Evolutionary conservation across 2,113 vertebrate species (phyloP).

Genomic region (Corythoichthys haematopterus): DNA sequence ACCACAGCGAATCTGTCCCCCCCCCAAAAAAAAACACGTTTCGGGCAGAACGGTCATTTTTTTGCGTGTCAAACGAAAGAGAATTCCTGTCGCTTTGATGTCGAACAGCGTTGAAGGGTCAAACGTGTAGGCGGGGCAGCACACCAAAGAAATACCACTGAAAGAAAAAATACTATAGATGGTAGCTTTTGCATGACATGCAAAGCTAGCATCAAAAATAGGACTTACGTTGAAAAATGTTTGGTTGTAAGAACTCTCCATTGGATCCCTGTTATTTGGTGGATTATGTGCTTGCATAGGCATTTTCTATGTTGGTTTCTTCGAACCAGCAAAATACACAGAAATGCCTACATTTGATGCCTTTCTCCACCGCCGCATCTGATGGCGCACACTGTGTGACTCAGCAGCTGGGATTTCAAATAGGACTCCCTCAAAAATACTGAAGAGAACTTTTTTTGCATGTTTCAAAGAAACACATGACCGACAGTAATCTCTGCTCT

Average conservation of each 20-base stretch:
- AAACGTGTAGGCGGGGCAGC: too few relatives aligned
- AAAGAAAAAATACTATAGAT: too few relatives aligned
- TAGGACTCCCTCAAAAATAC: too few relatives aligned
- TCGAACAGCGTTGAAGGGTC: too few relatives aligned
- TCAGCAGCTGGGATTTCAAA: slow-evolving; percentile 4
- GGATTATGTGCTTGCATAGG: slow-evolving; percentile 20
- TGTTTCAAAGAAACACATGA: slow-evolving; percentile 27
- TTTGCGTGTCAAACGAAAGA: too few relatives aligned
- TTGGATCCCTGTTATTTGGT: slow-evolving; percentile 63
- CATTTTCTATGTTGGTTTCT: slow-evolving; percentile 48
- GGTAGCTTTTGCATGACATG: too few relatives aligned
- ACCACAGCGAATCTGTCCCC: too few relatives aligned
- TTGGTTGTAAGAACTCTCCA: slow-evolving; percentile 29
- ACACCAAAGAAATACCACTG: too few relatives aligned
- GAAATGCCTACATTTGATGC: slow-evolving; percentile 24
- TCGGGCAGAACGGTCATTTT: too few relatives aligned
- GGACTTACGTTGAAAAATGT: slow-evolving; percentile 20
- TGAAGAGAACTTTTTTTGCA: slow-evolving; percentile 14
- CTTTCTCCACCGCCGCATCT: slow-evolving; percentile 16
- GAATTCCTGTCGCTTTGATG: too few relatives aligned
- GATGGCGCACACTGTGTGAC: slow-evolving; percentile 1
- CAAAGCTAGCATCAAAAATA: neutral
- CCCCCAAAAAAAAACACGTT: too few relatives aligned
- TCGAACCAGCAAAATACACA: slow-evolving; percentile 35
- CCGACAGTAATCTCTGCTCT: slow-evolving; percentile 41